Percentiles rank a stretch among this genome's conserved stretches.
phyloP scores from a whole-genome alignment of 2,888 invertebrate species.

The Metacarcinus magister region DNA sequence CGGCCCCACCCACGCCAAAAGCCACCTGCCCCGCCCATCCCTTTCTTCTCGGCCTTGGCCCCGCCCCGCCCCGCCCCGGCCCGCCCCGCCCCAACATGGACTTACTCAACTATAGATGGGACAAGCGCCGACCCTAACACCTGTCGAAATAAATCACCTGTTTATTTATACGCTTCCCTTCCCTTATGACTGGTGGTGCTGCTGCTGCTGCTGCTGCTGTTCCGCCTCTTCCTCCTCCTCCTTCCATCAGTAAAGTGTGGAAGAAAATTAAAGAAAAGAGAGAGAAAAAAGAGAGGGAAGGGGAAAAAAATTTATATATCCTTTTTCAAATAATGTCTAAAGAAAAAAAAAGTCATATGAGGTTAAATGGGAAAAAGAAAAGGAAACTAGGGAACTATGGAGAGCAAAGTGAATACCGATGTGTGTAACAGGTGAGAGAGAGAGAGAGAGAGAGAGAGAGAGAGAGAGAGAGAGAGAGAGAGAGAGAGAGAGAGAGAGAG shows the following conservation, averaged over 20 bases:
- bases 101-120: neutral
- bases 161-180: neutral
- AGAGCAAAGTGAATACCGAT: neutral
- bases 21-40: neutral
- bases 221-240: no score
- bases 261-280: neutral
- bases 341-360: neutral
- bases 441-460: neutral
- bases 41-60: neutral
- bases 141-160: neutral
- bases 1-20: neutral
- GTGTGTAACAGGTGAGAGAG: neutral
- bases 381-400: neutral
- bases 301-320: neutral
- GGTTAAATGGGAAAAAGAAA: neutral
- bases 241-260: neutral
- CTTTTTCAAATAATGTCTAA: neutral
- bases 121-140: neutral
- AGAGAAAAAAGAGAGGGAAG: neutral
- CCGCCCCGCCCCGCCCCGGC: neutral
- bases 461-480: slow-evolving; percentile 1
- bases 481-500: slow-evolving; percentile 3
- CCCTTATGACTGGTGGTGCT: no score
- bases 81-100: neutral
- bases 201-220: no score